Percentiles rank a stretch among this genome's conserved stretches.
Evolutionary conservation across 2,113 vertebrate genomes (phyloP).

Genomic region (Phocoena sinus): DNA sequence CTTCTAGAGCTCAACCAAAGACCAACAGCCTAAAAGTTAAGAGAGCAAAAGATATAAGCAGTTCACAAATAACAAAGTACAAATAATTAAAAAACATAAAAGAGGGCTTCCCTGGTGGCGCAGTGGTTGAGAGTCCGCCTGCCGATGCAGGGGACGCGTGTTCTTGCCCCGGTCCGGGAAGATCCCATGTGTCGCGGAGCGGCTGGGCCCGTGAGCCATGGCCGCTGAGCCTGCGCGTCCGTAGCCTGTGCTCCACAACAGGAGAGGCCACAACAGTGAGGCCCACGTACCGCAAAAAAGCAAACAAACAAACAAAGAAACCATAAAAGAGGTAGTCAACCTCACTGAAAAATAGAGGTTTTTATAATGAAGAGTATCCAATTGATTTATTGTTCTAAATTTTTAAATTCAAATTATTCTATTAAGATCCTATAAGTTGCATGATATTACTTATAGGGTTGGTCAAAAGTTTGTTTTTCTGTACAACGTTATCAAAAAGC

Average conservation of each 20-base stretch:
- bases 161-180: no score
- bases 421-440: neutral
- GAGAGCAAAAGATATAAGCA: neutral
- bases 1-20: neutral
- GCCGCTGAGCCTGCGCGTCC: no score
- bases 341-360: neutral
- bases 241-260: no score
- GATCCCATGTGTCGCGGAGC: no score
- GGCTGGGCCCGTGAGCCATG: no score
- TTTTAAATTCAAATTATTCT: conserved; percentile 33
- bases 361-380: neutral
- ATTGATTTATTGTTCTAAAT: conserved; percentile 23
- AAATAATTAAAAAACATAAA: neutral
- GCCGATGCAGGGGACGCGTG: no score
- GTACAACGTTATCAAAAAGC: no score
- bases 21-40: neutral
- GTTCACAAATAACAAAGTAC: neutral
- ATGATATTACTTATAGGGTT: neutral
- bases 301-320: neutral
- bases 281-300: no score
- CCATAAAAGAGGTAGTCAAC: neutral
- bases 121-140: no score
- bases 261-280: no score
- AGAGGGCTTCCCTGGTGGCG: no score
- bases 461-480: no score